Base-by-base conservation (phyloP, 2,113 vertebrate genomes). In the Piaya cayana region DNA sequence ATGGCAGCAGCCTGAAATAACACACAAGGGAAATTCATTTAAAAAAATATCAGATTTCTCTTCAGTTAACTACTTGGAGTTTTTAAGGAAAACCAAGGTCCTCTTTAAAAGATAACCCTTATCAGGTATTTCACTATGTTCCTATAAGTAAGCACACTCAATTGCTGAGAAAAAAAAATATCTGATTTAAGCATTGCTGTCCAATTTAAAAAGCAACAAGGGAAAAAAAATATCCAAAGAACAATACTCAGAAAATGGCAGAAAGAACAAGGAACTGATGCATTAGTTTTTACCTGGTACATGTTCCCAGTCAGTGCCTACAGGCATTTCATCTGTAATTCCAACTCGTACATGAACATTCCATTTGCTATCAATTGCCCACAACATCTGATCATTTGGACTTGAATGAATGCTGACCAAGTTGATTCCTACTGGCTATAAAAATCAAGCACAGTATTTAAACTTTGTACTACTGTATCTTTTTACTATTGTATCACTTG, bases 261-360 rank as follows among this genome's bases (percentile, higher is more conserved):
- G 45, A 60, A 94, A 88, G 50, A 68, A 37, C 7, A 81, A 74
- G 29, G 55, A 94, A 78, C 21, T 32, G 56, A 78, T 16, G 26
- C 5, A 30, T 8, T 47, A 4, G 8, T 29, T 68, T 93, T 81
- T 98, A 99, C 99, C 99, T 98, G 99, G 99, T 70, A 99, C 98
- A 13, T 99, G 98, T 42, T 99, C 99, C 99, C 99, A 99, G 93
- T 98, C 97, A 2, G 98, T 99, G 60, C 99, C 99, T n/a, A 99
- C 98, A 0, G 99, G 99, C 99, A 99, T 99, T 94, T 99, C 99
- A 23, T 99, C 99, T 1, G 98, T 98, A 95, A 99, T 98, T 49
- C 99, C 99, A 2, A 97, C 94, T 36, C 99, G 97, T 18, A 99
- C 99, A 0, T 99, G 98, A 63, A 99, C 98, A 7, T 98, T 98